Base-by-base conservation (phyloP, 1,140 invertebrate genomes). In the Orius insidiosus region DNA sequence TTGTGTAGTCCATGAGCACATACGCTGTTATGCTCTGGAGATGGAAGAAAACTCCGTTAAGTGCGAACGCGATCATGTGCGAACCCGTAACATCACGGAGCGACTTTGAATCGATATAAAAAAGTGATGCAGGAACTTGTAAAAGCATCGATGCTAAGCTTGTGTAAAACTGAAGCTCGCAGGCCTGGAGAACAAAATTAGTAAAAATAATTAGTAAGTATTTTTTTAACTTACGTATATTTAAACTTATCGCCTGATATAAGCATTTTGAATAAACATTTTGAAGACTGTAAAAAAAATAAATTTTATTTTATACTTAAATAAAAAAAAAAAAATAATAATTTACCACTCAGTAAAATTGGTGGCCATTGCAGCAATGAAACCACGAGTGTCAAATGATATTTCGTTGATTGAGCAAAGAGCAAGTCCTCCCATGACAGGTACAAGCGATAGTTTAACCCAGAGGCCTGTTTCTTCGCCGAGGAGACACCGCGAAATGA, bases 21-120 rank as follows among this genome's bases (percentile, higher is more conserved):
- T 86, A 87, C 7, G 83, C 84, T 45, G 80, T 80, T 55, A 87
- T 83, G 61, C 80, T 85, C 73, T 87, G 85, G 58, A 81, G 82
- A 61, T 88, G 85, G 61, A 86, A 88, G 60, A 83, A 85, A 5
- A 85, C 57, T 45, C 84, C 84, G 63, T 85, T 85, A 1, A 86
- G 59, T 18, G 83, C 58, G 56, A 80, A 76, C 33, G 71, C 71
- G 24, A 69, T 58, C 5, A 82, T 59, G 48, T 80, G 58, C 47
- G 68, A 68, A 37, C 56, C 59, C 56, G 62, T 72, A 56, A 66
- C 53, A 56, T 49, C 54, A 36, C 32, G 53, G 47, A 34, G 44
- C 41, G 46, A 40, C 3, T 45, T 18, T 3, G 41, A 9, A 11
- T 85, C 77, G 45, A 85, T 70, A 48, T 85, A 59, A 33, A 84